phyloP scores from a whole-genome alignment of 1,140 invertebrate species.

The Phortica variegata region DNA sequence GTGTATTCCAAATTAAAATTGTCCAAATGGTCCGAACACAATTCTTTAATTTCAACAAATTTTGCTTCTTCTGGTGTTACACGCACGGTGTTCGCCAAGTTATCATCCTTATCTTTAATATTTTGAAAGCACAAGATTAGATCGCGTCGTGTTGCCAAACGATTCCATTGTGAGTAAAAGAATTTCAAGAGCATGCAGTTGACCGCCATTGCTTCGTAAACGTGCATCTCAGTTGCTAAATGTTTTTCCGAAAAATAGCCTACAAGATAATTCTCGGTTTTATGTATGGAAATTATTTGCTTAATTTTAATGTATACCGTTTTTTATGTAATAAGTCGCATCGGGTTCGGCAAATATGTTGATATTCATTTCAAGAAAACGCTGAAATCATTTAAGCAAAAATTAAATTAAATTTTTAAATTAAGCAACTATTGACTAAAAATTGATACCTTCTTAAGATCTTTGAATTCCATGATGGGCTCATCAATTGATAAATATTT shows the following conservation, averaged over 20 bases:
- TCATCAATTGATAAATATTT: constrained; percentile 35
- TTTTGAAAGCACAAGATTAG: constrained; percentile 30
- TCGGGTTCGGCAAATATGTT: constrained; percentile 46
- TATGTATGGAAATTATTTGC: background rate
- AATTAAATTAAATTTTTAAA: too few relatives aligned
- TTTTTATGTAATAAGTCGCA: constrained; percentile 42
- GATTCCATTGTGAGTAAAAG: constrained; percentile 36
- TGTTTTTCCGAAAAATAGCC: constrained; percentile 46
- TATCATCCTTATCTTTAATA: constrained; percentile 14
- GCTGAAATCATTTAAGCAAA: constrained; percentile 10
- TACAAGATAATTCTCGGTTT: background rate
- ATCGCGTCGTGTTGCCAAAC: constrained; percentile 34
- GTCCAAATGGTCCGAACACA: constrained; percentile 30
- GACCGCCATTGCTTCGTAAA: constrained; percentile 34
- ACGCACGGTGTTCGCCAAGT: constrained; percentile 16
- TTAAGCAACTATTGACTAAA: background rate
- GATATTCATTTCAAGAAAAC: constrained; percentile 33
- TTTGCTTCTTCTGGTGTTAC: constrained; percentile 38
- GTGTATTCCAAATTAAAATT: constrained; percentile 21
- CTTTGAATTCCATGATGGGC: constrained; percentile 31
- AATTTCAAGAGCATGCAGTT: constrained; percentile 37
- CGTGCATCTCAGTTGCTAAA: constrained; percentile 37
- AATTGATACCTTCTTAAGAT: constrained; percentile 41
- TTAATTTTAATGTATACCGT: constrained; percentile 24
- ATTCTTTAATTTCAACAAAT: constrained; percentile 40